A percentile compares a stretch with the other conserved stretches of the same genome.
phyloP scores from a whole-genome alignment of 2,797 vertebrate genomes.

The Hozukius guyotensis region DNA sequence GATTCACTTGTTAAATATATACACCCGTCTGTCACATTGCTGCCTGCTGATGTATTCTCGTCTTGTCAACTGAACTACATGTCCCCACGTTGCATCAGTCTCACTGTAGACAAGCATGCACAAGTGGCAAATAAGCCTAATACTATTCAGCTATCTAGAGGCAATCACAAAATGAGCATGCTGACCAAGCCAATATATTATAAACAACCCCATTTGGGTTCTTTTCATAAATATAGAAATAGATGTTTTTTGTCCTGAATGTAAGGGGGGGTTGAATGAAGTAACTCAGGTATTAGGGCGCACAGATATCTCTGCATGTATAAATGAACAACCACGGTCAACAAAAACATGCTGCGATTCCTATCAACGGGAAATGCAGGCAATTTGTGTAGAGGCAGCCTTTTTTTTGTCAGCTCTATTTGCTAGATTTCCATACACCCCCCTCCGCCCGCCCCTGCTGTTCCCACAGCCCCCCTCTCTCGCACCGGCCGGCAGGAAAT shows the following conservation, averaged over 20 bases:
- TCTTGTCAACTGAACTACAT: conserved; percentile 23
- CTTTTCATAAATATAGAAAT: conserved; percentile 54
- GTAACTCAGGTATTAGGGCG: conserved; percentile 57
- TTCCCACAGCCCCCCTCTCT: conserved; percentile 19
- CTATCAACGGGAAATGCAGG: conserved; percentile 60
- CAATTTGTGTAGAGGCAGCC: conserved; percentile 65
- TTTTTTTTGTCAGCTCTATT: conserved; percentile 64
- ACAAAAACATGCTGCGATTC: conserved; percentile 69
- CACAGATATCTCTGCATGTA: conserved; percentile 56
- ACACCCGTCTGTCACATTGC: neutral
- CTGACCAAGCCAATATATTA: conserved; percentile 63
- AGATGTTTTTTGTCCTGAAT: conserved; percentile 6
- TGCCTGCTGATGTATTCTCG: conserved; percentile 24
- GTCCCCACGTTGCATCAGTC: conserved; percentile 36
- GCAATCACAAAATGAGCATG: conserved; percentile 50
- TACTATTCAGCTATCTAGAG: conserved; percentile 46
- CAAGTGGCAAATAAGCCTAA: conserved; percentile 36
- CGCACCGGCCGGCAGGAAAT: conserved; percentile 71
- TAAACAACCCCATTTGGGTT: conserved; percentile 39
- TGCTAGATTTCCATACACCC: conserved; percentile 61
- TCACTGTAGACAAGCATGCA: conserved; percentile 16
- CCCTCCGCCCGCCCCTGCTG: conserved; percentile 19
- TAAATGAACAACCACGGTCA: conserved; percentile 65
- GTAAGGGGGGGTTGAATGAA: conserved; percentile 17
- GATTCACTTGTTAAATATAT: neutral